phyloP scores from a whole-genome alignment of 2,113 vertebrate species.

The Mirounga angustirostris region DNA sequence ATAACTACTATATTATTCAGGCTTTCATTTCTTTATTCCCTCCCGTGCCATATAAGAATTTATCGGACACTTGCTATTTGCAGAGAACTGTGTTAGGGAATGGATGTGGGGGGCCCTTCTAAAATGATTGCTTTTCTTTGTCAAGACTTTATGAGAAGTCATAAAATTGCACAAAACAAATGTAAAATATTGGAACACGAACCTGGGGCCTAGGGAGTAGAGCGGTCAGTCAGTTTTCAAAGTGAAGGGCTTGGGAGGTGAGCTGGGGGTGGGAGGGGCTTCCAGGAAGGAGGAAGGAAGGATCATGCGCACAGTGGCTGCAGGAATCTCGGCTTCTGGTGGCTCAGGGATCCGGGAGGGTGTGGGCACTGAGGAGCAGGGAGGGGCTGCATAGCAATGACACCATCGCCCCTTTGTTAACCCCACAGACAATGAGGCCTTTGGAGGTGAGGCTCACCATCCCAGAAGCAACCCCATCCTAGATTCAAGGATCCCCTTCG shows the following conservation, averaged over 20 bases:
- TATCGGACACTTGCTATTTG: not conserved
- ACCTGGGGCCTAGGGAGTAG: not conserved
- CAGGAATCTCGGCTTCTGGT: not conserved
- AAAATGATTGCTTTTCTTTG: not conserved
- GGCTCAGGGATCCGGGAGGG: accelerated
- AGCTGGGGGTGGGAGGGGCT: accelerated
- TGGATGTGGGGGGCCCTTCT: not conserved
- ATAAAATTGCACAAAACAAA: not conserved
- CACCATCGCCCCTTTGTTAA: not conserved
- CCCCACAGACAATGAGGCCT: not conserved
- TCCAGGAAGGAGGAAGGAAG: not conserved
- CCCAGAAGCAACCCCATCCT: not conserved
- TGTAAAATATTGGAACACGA: not conserved
- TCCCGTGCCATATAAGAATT: not conserved
- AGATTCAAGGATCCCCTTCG: not conserved
- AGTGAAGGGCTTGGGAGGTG: not conserved
- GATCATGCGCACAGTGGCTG: accelerated
- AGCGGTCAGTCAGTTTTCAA: not conserved
- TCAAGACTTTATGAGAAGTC: not conserved
- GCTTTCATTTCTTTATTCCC: not conserved
- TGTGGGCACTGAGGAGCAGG: too few relatives aligned
- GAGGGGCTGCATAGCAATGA: accelerated
- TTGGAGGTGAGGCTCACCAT: not conserved
- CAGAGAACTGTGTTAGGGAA: not conserved
- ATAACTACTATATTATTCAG: not conserved